These are phyloP conservation scores for Poecilia velifera DNA, from an alignment of 2,797 vertebrate genomes.

Conservation along the genomic window DNA sequence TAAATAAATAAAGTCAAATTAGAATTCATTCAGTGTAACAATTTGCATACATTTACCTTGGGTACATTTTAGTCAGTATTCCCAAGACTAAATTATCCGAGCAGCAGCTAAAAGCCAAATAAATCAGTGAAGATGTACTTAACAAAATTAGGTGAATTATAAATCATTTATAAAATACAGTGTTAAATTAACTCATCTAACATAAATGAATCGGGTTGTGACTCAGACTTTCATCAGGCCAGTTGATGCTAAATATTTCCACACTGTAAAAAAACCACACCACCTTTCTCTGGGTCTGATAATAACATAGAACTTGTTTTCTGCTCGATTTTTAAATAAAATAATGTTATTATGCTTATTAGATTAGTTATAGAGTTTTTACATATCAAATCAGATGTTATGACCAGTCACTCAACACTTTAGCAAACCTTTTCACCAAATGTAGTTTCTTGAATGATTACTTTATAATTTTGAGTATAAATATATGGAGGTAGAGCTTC, in stretches of 20 bases:
- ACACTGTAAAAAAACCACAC: background rate
- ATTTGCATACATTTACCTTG: slow-evolving; percentile 1
- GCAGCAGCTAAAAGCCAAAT: background rate
- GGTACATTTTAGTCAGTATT: background rate
- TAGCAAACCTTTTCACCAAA: background rate
- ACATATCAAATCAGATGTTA: no score
- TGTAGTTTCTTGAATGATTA: no score
- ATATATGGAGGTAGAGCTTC: background rate
- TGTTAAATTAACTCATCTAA: background rate
- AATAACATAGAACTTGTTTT: background rate
- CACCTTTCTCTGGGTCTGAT: background rate
- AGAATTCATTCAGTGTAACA: background rate
- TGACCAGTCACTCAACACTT: no score
- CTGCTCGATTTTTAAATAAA: background rate
- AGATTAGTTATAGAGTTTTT: background rate
- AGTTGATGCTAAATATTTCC: background rate
- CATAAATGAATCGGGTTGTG: background rate
- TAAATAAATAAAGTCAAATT: background rate
- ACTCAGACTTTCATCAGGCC: background rate
- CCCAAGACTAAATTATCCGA: background rate
- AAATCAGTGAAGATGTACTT: background rate
- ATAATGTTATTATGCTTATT: background rate
- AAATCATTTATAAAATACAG: background rate
- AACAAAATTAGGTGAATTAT: background rate
- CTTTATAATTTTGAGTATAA: background rate